Percentiles rank a stretch among this genome's conserved stretches.
phyloP scores from a whole-genome alignment of 2,113 vertebrate genomes.

The Takifugu flavidus region DNA sequence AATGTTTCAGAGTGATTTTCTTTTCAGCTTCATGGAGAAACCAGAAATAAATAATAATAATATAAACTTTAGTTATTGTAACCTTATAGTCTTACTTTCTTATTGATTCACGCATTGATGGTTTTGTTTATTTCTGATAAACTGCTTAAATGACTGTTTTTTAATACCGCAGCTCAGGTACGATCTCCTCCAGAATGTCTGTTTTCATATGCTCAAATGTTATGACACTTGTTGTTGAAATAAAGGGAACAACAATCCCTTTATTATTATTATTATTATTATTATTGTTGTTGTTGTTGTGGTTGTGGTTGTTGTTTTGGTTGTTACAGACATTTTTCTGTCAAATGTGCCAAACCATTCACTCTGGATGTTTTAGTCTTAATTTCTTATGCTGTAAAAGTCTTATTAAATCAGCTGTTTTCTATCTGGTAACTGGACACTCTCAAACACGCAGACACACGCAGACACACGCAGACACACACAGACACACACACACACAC shows the following conservation, averaged over 20 bases:
- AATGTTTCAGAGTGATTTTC: slow-evolving; percentile 93
- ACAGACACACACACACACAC: slow-evolving; percentile 15
- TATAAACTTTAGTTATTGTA: slow-evolving; percentile 91
- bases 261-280: slow-evolving; percentile 45
- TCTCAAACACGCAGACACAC: slow-evolving; percentile 10
- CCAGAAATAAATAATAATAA: slow-evolving; percentile 88
- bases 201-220: slow-evolving; percentile 81
- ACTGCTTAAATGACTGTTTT: slow-evolving; percentile 61
- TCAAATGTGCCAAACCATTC: slow-evolving; percentile 91
- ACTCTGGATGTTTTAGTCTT: slow-evolving; percentile 67
- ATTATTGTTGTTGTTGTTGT: slow-evolving; percentile 48
- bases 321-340: slow-evolving; percentile 65
- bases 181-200: slow-evolving; percentile 99
- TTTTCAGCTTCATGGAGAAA: slow-evolving; percentile 79
- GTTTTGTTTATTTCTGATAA: too few relatives aligned
- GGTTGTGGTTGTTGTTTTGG: slow-evolving; percentile 67
- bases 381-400: slow-evolving; percentile 75
- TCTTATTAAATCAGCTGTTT: slow-evolving; percentile 69
- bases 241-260: slow-evolving; percentile 56
- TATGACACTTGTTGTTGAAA: slow-evolving; percentile 64
- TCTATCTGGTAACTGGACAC: slow-evolving; percentile 22
- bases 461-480: background rate
- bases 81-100: slow-evolving; percentile 86
- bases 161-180: slow-evolving; percentile 98
- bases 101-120: slow-evolving; percentile 61